Base-by-base conservation (phyloP, 2,113 vertebrate genomes). In the Epinephelus lanceolatus region DNA sequence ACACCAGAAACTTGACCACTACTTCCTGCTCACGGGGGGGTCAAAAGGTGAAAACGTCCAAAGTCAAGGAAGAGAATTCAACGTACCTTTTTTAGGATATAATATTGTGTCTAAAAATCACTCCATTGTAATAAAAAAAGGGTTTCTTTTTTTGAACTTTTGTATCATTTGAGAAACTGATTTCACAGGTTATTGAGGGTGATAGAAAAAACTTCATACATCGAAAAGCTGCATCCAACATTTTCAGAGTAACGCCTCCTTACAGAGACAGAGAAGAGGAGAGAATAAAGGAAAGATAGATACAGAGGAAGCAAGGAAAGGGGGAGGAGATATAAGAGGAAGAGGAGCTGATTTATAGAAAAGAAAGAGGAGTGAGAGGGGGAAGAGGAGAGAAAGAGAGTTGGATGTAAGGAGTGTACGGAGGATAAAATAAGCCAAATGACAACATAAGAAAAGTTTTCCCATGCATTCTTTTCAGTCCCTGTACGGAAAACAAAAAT, bases 171-270 rank as follows among this genome's bases (percentile, higher is more conserved):
- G 78, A 86, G 79, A 86, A 91, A 88, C 71, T 49, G 72, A 72
- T 84, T 89, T 55, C 78, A 90, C 85, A 65, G 65, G 21, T 65
- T 42, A 81, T 65, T 33, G 80, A 75, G 76, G 81, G 69, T 81
- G 86, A 92, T 93, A 94, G 88, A 94, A 93, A 93, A 93, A 76
- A 90, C 53, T 87, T 91, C 65, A 78, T 78, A 91, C 91, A 91
- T 71, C n/a, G 83, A 92, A 92, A 90, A 88, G 74, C 89, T 86
- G 87, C 84, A 81, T 81, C 81, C 89, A 81, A 87, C 85, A 77
- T 76, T 70, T 90, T 87, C 69, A 86, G 75, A 89, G 61, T 55
- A 71, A 87, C 59, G 42, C 62, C 78, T 82, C 71, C 71, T 81
- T 65, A 67, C 27, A 49, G 21, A 78, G 57, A 55, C 42, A 66